Percentiles rank a stretch among this genome's conserved stretches.
Evolutionary conservation across 1,140 invertebrate genomes (phyloP).

Genomic region (Triops longicaudatus): DNA sequence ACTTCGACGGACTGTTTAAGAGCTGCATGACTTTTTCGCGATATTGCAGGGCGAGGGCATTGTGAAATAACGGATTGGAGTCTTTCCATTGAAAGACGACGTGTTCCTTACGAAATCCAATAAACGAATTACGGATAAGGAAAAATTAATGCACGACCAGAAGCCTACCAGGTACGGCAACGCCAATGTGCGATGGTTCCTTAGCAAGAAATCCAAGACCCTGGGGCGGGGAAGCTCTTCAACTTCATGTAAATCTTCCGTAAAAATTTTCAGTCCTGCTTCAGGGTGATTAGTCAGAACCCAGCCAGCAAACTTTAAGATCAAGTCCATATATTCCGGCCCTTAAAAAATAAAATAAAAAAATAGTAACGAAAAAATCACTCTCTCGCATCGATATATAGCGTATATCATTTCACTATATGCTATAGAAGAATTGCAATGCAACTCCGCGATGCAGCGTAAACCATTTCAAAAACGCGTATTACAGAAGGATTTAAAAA

Average conservation of each 20-base stretch:
- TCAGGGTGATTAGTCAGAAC: constrained; percentile 75
- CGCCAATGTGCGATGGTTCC: constrained; percentile 66
- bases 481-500: background rate
- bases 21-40: constrained; percentile 54
- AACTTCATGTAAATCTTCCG: constrained; percentile 79
- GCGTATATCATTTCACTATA: too few species aligned
- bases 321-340: constrained; percentile 73
- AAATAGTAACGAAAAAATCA: constrained; percentile 23
- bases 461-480: too few species aligned
- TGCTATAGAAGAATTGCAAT: too few species aligned
- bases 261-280: constrained; percentile 89
- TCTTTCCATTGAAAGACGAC: constrained; percentile 85
- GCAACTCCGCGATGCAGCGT: too few species aligned
- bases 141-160: background rate
- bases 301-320: constrained; percentile 92
- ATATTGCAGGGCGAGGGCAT: constrained; percentile 78
- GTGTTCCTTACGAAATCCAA: constrained; percentile 56
- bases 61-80: constrained; percentile 75
- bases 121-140: background rate
- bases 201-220: constrained; percentile 78
- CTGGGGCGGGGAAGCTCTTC: constrained; percentile 77
- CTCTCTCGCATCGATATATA: too few species aligned
- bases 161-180: constrained; percentile 71
- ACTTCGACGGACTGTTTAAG: constrained; percentile 12
- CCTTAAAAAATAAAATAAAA: too few species aligned